A percentile compares a stretch with the other conserved stretches of the same genome.
Evolutionary conservation across 1,140 invertebrate genomes (phyloP).

Genomic region (Aphidius ervi): DNA sequence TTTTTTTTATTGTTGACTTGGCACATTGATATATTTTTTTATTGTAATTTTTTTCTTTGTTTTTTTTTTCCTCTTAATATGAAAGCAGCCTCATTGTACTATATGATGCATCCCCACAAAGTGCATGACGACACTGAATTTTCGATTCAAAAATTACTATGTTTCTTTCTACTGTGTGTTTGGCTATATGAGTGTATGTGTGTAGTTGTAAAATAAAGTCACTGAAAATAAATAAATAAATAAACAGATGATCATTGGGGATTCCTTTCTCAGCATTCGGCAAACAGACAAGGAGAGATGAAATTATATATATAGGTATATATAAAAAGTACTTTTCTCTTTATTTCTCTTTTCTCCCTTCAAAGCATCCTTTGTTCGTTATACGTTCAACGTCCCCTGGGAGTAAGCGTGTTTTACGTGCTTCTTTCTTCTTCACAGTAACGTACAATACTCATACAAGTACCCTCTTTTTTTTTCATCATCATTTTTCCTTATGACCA

Average conservation of each 20-base stretch:
- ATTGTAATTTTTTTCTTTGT: too few relatives aligned
- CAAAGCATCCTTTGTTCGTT: conserved; percentile 43
- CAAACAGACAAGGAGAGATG: conserved; percentile 24
- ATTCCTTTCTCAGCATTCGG: conserved; percentile 26
- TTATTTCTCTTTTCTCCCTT: conserved; percentile 33
- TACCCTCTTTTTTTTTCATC: neutral
- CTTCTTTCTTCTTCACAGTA: conserved; percentile 22
- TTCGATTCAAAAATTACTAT: too few relatives aligned
- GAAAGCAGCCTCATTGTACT: too few relatives aligned
- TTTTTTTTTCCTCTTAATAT: too few relatives aligned
- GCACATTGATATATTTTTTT: neutral
- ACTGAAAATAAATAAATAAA: too few relatives aligned
- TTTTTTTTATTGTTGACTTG: neutral
- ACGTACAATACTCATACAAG: conserved; percentile 14
- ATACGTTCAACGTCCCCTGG: conserved; percentile 33
- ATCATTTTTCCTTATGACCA: neutral
- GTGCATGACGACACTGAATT: too few relatives aligned
- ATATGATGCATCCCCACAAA: too few relatives aligned
- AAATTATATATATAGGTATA: neutral
- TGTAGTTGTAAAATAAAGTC: too few relatives aligned
- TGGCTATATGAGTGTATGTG: too few relatives aligned
- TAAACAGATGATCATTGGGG: conserved; percentile 29
- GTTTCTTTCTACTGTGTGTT: too few relatives aligned
- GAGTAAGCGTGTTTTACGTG: conserved; percentile 34
- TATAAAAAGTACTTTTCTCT: conserved; percentile 19